Base-by-base conservation (phyloP, 2,888 invertebrate genomes). In the Rhabditophanes sp. region DNA sequence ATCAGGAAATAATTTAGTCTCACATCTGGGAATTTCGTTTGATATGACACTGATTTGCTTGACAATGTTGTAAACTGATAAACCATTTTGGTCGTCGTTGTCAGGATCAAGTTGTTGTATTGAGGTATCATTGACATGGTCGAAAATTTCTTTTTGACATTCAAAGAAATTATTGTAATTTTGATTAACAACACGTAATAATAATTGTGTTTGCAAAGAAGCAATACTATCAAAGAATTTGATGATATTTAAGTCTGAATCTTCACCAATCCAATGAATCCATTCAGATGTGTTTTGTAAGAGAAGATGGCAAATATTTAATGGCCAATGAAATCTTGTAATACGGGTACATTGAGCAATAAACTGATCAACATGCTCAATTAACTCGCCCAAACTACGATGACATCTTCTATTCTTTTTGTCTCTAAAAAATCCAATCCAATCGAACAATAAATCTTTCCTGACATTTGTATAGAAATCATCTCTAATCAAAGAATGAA, bases 321-420 rank as follows among this genome's bases (percentile, higher is more conserved):
- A 27, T 4, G 44, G 35, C 49, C 49, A 45, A 18, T 44, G 49
- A 15, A 36, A 45, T n/a, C n/a, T n/a, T n/a, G n/a, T n/a, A n/a
- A n/a, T n/a, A n/a, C n/a, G n/a, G n/a, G n/a, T n/a, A n/a, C n/a
- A n/a, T n/a, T n/a, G n/a, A n/a, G n/a, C n/a, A n/a, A n/a, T n/a
- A n/a, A n/a, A n/a, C n/a, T n/a, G n/a, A n/a, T n/a, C n/a, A n/a
- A n/a, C n/a, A n/a, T n/a, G n/a, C n/a, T n/a, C n/a, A n/a, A n/a
- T n/a, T n/a, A n/a, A n/a, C n/a, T n/a, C n/a, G n/a, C n/a, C n/a
- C n/a, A n/a, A n/a, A n/a, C n/a, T n/a, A n/a, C n/a, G n/a, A n/a
- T n/a, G n/a, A n/a, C n/a, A n/a, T n/a, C n/a, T n/a, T n/a, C n/a
- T n/a, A n/a, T n/a, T n/a, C n/a, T n/a, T n/a, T n/a, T n/a, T n/a